Conservation (phyloP, 2,888 invertebrate species). For the Pilophorus perplexus region DNA sequence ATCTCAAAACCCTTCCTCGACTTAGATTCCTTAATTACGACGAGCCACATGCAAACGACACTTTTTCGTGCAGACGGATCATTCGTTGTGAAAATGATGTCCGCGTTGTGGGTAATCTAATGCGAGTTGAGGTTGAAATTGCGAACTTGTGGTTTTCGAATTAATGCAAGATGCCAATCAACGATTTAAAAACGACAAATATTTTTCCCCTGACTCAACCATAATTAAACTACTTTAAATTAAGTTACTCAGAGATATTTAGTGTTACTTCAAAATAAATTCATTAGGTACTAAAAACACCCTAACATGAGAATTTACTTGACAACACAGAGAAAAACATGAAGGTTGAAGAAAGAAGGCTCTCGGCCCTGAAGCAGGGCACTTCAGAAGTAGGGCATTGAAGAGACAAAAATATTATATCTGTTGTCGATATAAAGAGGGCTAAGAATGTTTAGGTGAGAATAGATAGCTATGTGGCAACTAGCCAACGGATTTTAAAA, state of each 20-base stretch:
- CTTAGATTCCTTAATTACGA: no score
- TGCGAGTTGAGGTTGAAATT: no score
- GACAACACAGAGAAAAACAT: background rate
- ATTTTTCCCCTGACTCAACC: no score
- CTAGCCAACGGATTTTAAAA: slow-evolving; percentile 12
- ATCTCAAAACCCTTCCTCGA: no score
- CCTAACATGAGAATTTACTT: background rate
- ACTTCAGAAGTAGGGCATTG: background rate
- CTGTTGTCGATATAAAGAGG: slow-evolving; percentile 10
- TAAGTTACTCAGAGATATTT: no score
- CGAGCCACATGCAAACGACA: no score
- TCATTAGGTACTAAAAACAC: background rate
- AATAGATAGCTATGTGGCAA: slow-evolving; percentile 25
- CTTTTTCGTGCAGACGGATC: background rate
- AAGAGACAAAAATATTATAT: slow-evolving; percentile 15
- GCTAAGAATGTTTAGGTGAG: slow-evolving; percentile 26
- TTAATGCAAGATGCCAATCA: no score
- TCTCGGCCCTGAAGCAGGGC: background rate
- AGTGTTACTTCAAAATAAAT: no score
- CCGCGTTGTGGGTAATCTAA: no score
- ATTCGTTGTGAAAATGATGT: slow-evolving; percentile 1
- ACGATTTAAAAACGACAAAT: no score
- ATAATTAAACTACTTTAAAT: no score
- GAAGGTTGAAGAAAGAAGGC: background rate
- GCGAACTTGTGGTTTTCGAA: no score